These are phyloP conservation scores for Orthonychiurus folsomi DNA, from an alignment of 2,888 invertebrate genomes.

Conservation along the genomic window DNA sequence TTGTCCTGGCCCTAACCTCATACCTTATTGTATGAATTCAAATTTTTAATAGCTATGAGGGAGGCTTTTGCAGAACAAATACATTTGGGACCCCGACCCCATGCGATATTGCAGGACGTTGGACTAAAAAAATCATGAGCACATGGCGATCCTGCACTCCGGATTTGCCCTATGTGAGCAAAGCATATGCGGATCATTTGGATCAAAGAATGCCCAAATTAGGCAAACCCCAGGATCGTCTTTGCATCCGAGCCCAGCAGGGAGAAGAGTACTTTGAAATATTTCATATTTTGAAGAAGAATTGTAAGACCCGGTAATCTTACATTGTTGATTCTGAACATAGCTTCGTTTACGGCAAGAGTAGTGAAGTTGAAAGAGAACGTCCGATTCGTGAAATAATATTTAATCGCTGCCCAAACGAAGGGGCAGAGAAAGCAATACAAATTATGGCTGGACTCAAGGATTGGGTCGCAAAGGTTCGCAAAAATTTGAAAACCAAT, in stretches of 20 bases:
- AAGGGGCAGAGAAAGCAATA: conserved; percentile 24
- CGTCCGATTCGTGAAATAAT: conserved; percentile 33
- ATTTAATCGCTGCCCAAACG: conserved; percentile 36
- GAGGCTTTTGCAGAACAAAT: conserved; percentile 22
- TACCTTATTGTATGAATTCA: background rate
- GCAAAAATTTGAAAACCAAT: conserved; percentile 24
- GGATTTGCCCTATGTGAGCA: conserved; percentile 29
- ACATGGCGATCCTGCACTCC: conserved; percentile 31
- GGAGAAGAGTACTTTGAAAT: conserved; percentile 5
- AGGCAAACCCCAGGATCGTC: conserved; percentile 25
- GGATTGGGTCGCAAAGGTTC: conserved; percentile 28
- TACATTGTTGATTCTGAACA: conserved; percentile 2
- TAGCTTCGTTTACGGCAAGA: conserved; percentile 28
- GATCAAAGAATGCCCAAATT: conserved; percentile 34
- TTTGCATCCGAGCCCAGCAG: conserved; percentile 18
- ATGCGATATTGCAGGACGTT: conserved; percentile 31
- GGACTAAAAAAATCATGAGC: conserved; percentile 28
- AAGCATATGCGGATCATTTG: conserved; percentile 36
- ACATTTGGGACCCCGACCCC: conserved; percentile 36
- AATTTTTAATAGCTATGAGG: conserved; percentile 20
- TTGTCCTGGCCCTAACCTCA: background rate
- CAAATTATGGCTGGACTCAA: conserved; percentile 33
- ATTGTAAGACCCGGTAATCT: background rate
- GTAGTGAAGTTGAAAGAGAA: conserved; percentile 18
- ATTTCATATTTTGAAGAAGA: background rate